These are phyloP conservation scores for Bos indicus DNA, from an alignment of 2,113 vertebrate species.

Conservation along the genomic window DNA sequence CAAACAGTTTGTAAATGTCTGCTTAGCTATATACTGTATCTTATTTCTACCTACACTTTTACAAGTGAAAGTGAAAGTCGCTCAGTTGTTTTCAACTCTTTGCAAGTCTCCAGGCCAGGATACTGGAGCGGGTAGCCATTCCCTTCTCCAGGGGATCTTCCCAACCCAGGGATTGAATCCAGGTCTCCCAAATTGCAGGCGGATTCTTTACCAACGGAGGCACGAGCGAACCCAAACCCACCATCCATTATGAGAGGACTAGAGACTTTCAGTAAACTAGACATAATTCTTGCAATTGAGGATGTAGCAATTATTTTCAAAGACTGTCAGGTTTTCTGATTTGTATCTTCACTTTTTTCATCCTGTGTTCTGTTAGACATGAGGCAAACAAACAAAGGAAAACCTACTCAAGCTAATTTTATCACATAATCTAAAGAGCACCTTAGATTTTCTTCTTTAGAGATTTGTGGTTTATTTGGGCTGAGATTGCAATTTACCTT, in stretches of 20 bases:
- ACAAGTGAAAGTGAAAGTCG: background rate
- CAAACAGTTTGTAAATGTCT: background rate
- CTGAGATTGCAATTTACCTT: conserved; percentile 19
- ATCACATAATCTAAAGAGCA: background rate
- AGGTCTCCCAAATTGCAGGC: background rate
- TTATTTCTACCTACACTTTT: background rate
- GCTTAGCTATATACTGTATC: background rate
- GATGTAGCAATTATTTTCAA: background rate
- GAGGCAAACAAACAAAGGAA: background rate
- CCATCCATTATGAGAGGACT: background rate
- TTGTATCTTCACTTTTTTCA: background rate
- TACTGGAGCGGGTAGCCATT: background rate
- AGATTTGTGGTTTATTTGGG: background rate
- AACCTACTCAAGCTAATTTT: background rate
- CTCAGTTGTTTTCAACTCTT: background rate
- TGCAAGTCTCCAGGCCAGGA: background rate
- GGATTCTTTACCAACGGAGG: background rate
- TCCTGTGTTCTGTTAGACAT: background rate
- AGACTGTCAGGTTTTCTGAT: background rate
- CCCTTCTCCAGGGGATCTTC: background rate
- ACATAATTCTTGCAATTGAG: background rate
- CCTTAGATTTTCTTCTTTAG: background rate
- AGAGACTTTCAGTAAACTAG: background rate
- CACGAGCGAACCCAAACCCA: background rate
- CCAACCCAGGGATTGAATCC: background rate